phyloP scores from a whole-genome alignment of 2,113 vertebrate species.

The Meleagris gallopavo region DNA sequence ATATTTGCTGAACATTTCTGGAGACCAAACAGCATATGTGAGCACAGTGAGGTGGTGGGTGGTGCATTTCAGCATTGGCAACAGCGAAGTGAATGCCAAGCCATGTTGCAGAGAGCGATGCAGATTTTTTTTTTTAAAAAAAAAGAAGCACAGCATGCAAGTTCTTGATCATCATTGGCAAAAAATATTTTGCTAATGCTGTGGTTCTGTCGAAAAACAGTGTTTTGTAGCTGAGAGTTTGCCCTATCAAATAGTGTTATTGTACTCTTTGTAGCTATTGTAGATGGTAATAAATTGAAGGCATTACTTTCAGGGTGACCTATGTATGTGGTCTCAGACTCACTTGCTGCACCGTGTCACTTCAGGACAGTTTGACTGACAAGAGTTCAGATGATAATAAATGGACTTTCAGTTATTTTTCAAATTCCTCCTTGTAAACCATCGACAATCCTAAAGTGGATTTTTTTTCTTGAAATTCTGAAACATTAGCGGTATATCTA shows the following conservation, averaged over 20 bases:
- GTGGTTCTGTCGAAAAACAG: not conserved
- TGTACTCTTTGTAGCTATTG: too few species aligned
- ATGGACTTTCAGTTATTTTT: rapidly evolving
- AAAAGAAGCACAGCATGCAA: not conserved
- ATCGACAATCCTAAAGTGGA: too few species aligned
- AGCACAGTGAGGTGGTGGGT: too few species aligned
- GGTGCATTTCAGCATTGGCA: too few species aligned
- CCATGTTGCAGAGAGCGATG: too few species aligned
- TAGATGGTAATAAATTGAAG: too few species aligned
- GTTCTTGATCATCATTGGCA: not conserved
- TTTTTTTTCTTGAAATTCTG: not conserved
- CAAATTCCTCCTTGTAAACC: not conserved
- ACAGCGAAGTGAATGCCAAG: too few species aligned
- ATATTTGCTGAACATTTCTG: too few species aligned
- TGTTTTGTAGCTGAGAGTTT: too few species aligned
- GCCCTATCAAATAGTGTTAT: too few species aligned
- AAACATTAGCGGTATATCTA: not conserved
- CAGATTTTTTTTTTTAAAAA: not conserved
- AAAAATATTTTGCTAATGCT: not conserved
- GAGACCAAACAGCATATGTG: too few species aligned
- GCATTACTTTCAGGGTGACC: too few species aligned
- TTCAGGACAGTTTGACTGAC: not conserved
- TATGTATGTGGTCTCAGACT: not conserved
- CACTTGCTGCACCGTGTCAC: not conserved
- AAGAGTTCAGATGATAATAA: not conserved